These are phyloP conservation scores for Tarsius wallacei DNA, from an alignment of 2,797 vertebrate genomes.

Conservation along the genomic window DNA sequence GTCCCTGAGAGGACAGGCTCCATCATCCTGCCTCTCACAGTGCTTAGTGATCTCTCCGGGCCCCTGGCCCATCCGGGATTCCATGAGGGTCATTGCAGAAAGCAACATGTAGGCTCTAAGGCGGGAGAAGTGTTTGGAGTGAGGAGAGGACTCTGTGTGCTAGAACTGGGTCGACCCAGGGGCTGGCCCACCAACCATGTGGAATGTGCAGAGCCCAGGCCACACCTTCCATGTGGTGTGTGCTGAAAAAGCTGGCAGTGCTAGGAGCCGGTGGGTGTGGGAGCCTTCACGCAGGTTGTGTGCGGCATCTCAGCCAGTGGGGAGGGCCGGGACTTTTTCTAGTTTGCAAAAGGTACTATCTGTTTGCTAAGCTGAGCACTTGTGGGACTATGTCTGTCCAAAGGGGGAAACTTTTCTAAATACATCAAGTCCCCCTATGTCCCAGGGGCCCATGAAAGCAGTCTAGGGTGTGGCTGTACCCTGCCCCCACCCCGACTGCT, in stretches of 20 bases:
- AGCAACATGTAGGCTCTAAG: neutral
- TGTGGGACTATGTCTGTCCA: neutral
- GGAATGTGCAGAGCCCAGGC: neutral
- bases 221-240: neutral
- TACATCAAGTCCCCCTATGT: neutral
- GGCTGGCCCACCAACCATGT: neutral
- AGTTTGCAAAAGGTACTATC: neutral
- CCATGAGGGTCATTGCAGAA: neutral
- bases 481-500: neutral
- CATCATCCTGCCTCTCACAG: neutral
- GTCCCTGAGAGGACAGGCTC: neutral
- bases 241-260: neutral
- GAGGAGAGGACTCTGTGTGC: neutral
- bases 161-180: neutral
- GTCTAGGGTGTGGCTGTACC: neutral
- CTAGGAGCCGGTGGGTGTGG: neutral
- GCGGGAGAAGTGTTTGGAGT: neutral
- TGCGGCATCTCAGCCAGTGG: fast-evolving
- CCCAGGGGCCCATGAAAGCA: neutral
- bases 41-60: neutral
- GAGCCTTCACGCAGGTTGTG: neutral
- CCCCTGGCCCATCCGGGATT: neutral
- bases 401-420: neutral
- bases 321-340: neutral
- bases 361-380: neutral